Base-by-base conservation (phyloP, 2,113 vertebrate genomes). In the Myiozetetes cayanensis region DNA sequence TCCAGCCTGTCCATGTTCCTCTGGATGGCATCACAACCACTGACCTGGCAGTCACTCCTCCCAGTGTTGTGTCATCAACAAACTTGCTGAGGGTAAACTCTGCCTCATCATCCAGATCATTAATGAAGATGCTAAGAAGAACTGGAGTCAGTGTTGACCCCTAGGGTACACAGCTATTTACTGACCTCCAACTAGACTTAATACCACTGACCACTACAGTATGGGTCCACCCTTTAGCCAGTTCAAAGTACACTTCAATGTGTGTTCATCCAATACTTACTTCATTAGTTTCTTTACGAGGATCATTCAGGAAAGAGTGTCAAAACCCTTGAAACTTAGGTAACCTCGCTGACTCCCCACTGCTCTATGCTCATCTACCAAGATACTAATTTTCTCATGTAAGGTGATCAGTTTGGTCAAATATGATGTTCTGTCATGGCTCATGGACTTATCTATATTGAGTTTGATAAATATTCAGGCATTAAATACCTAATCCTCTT, bases 271-370 rank as follows among this genome's bases (percentile, higher is more conserved):
- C 20, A 61, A 19, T 16, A 7, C 10, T 47, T 16, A 27, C 7
- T 43, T 77, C 27, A 22, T 31, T 15, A 80, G 13, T 24, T 84
- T 68, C 21, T 84, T 25, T 53, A 35, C 9, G 21, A 66, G 17
- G 10, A 63, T 31, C 30, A 47, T 28, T 22, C 0, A 25, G 4
- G 9, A 47, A 44, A n/a, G 8, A 72, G 8, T 7, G 2, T 44
- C 15, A 49, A 79, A 89, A 46, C 3, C 13, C 18, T 2, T n/a
- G 19, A 77, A 43, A 17, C 27, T 20, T 61, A 47, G 17, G 41
- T 10, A 87, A 27, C 4, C 30, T 41, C 70, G 21, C 25, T 65
- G 33, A 61, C 2, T 0, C 0, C 30, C 17, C 20, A 35, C 4
- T 39, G 37, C 16, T 86, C 28, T n/a, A 30, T 6, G 15, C 2